Evolutionary conservation across 2,888 invertebrate species (phyloP).

Genomic region (Ophion ellenae): DNA sequence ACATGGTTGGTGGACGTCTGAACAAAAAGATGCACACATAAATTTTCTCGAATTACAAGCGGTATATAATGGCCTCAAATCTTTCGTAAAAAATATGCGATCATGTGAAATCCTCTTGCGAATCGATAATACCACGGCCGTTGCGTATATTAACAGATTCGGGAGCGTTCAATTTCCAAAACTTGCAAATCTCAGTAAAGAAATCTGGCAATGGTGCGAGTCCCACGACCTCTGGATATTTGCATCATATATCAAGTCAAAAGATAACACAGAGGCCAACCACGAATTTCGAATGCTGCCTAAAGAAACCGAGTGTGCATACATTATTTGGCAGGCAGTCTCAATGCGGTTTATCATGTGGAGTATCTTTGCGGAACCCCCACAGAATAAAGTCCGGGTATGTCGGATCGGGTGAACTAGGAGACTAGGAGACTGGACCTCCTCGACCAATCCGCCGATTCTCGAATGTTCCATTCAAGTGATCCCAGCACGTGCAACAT

Average conservation of each 20-base stretch:
- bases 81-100: constrained; percentile 48
- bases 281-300: constrained; percentile 30
- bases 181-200: constrained; percentile 27
- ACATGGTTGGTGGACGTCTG: constrained; percentile 14
- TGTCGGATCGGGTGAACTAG: too few relatives aligned
- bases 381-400: too few relatives aligned
- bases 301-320: too few relatives aligned
- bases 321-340: too few relatives aligned
- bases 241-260: constrained; percentile 42
- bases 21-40: constrained; percentile 44
- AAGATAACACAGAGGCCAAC: constrained; percentile 53
- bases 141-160: constrained; percentile 25
- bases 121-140: constrained; percentile 63
- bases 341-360: too few relatives aligned
- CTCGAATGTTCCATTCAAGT: too few relatives aligned
- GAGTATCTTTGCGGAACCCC: too few relatives aligned
- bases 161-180: not conserved
- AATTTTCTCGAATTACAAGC: constrained; percentile 56
- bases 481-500: too few relatives aligned
- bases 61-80: constrained; percentile 63
- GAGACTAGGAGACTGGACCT: too few relatives aligned
- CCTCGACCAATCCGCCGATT: too few relatives aligned
- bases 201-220: constrained; percentile 62
- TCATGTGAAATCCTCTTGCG: constrained; percentile 56
- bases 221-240: constrained; percentile 31